These are phyloP conservation scores for Drosophila kanapiae DNA, from an alignment of 1,140 invertebrate species.

Conservation along the genomic window DNA sequence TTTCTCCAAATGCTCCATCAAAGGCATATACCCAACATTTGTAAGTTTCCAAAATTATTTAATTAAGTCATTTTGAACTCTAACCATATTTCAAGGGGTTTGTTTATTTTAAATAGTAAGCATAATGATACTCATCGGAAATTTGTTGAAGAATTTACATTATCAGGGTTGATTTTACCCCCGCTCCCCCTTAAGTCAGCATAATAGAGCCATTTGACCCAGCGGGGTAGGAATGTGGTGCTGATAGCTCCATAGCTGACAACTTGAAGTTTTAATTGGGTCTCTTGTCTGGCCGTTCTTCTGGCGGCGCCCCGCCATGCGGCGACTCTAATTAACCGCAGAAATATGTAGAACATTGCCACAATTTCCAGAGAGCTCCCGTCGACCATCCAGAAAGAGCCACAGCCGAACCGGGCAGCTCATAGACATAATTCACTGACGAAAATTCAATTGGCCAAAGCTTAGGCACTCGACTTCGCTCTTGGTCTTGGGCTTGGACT, in stretches of 20 bases:
- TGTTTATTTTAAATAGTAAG: slow-evolving; percentile 59
- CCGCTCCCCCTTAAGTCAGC: neutral
- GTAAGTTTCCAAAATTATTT: neutral
- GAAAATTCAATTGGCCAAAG: slow-evolving; percentile 72
- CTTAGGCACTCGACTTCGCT: slow-evolving; percentile 52
- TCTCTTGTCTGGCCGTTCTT: slow-evolving; percentile 28
- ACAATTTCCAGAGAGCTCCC: neutral
- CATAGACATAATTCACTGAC: slow-evolving; percentile 75
- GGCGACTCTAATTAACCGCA: slow-evolving; percentile 63
- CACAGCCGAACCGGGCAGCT: slow-evolving; percentile 29
- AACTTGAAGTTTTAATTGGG: slow-evolving; percentile 70
- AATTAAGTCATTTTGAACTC: slow-evolving; percentile 48
- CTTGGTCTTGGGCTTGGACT: slow-evolving; percentile 31
- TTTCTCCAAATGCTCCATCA: neutral
- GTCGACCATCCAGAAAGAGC: no score
- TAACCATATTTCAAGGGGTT: slow-evolving; percentile 23
- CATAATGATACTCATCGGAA: slow-evolving; percentile 46
- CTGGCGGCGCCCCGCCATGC: slow-evolving; percentile 32
- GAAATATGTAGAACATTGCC: slow-evolving; percentile 53
- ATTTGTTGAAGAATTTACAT: slow-evolving; percentile 33
- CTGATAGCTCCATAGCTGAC: slow-evolving; percentile 64
- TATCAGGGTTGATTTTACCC: slow-evolving; percentile 40
- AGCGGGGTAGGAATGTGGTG: slow-evolving; percentile 46
- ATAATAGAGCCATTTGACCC: slow-evolving; percentile 72
- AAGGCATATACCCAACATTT: slow-evolving; percentile 7